Evolutionary conservation across 2,113 vertebrate species (phyloP), one percentile per base, ranked within the genome.

Genomic region (Leptobrachium ailaonicum): DNA sequence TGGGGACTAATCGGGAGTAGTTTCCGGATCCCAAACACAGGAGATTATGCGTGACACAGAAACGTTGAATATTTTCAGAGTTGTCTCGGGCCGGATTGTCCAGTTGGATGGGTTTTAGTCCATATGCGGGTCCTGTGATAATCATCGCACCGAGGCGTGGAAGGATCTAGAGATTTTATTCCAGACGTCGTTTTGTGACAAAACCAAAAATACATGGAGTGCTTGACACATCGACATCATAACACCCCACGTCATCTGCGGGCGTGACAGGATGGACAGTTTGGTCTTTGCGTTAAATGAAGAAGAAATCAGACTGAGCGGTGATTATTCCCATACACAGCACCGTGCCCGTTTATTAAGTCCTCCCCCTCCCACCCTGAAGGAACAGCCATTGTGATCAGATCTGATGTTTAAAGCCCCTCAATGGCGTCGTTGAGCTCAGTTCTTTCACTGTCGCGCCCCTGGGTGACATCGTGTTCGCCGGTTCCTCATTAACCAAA

Each of bases 401-500:
- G 8, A 50, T 4, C 47, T 50, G 47, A 50, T 50, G 47, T 50
- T 50, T 50, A 50, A 5, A 50, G 20, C 20, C 20, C 20, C 20
- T 32, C 20, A 32, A 32, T 32, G 20, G 20, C 20, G 20, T 50
- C 47, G 4, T 50, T 5, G 4, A 50, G 47, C 47, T 50, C 8
- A 5, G 47, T 50, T 69, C 50, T 77, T 68, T 41, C 9, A 14
- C n/a, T 12, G 41, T 32, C 20, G 62, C 44, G 42, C 9, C 13
- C 50, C 32, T 32, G 1, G 20, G 20, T 32, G 20, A 32, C 50
- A n/a, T 42, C 2, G 20, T 54, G 40, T 40, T 4, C 7, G n/a
- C 13, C 10, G 5, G 10, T 7, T 8, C 13, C 4, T 66, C 47
- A 60, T 93, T 93, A 99, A 41, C 98, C 98, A 41, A 99, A 98